phyloP scores from a whole-genome alignment of 2,888 invertebrate genomes.

The Drosophila buzzatii region DNA sequence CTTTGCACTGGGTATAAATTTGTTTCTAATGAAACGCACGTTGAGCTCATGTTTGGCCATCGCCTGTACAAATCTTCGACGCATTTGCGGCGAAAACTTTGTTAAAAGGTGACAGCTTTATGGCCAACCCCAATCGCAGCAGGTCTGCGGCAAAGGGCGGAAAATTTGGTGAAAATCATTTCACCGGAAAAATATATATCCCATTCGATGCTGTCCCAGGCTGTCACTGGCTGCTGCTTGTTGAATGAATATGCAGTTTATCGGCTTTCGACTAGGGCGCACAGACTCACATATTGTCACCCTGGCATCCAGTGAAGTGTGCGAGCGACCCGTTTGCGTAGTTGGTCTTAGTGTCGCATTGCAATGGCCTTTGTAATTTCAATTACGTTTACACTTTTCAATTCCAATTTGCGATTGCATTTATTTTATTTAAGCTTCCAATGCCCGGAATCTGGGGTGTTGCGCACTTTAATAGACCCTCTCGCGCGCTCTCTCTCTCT shows the following conservation, averaged over 20 bases:
- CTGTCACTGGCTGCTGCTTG: slow-evolving; percentile 40
- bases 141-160: background rate
- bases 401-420: slow-evolving; percentile 57
- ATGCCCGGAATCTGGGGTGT: slow-evolving; percentile 20
- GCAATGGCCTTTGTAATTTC: slow-evolving; percentile 16
- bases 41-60: slow-evolving; percentile 28
- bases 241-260: slow-evolving; percentile 59
- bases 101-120: slow-evolving; percentile 45
- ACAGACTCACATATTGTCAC: slow-evolving; percentile 39
- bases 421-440: slow-evolving; percentile 59
- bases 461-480: slow-evolving; percentile 18
- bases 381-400: slow-evolving; percentile 39
- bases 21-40: slow-evolving; percentile 52
- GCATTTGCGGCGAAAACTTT: slow-evolving; percentile 20
- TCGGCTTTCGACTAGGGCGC: slow-evolving; percentile 44
- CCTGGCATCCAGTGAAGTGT: slow-evolving; percentile 16
- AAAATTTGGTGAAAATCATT: slow-evolving; percentile 49
- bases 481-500: background rate
- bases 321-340: slow-evolving; percentile 16
- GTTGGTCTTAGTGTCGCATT: slow-evolving; percentile 13
- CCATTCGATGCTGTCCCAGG: slow-evolving; percentile 38
- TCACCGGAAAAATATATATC: slow-evolving; percentile 63
- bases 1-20: background rate
- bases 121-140: slow-evolving; percentile 35
- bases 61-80: slow-evolving; percentile 33